Conservation (phyloP, 2,113 vertebrate species). For the Malurus alboscapulatus region DNA sequence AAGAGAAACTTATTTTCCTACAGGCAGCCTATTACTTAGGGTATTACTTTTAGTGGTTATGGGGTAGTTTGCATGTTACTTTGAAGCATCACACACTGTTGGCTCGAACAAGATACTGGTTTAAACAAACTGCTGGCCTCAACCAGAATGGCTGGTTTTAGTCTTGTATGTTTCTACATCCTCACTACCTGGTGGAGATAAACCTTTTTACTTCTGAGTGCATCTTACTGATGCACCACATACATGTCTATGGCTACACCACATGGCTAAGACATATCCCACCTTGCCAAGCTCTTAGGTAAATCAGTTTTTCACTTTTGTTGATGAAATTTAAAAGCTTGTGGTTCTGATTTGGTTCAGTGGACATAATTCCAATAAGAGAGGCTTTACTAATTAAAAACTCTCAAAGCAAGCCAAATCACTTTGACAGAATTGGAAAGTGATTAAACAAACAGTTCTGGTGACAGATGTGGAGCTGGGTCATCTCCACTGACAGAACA, state of each 20-base stretch:
- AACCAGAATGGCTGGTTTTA: not conserved
- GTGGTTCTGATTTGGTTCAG: not conserved
- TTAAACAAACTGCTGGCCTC: not conserved
- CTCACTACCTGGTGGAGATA: not conserved
- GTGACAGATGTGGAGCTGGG: not conserved
- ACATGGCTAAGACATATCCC: not conserved
- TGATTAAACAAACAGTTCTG: not conserved
- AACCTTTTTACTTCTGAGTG: rapidly evolving
- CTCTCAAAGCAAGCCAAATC: not conserved
- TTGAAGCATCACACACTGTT: not conserved
- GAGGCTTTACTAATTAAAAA: not conserved
- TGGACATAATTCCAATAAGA: not conserved
- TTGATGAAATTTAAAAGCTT: not conserved
- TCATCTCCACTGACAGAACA: not conserved
- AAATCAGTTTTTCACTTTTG: not conserved
- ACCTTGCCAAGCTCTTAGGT: not conserved
- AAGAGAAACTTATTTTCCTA: not conserved
- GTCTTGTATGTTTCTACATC: not conserved
- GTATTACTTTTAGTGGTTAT: not conserved
- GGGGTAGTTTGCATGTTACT: not conserved
- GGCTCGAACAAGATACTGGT: not conserved
- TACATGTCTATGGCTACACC: not conserved
- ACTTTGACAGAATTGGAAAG: not conserved
- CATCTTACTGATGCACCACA: not conserved
- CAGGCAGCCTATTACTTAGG: not conserved